phyloP scores from a whole-genome alignment of 2,797 vertebrate species.

The Chelon labrosus region DNA sequence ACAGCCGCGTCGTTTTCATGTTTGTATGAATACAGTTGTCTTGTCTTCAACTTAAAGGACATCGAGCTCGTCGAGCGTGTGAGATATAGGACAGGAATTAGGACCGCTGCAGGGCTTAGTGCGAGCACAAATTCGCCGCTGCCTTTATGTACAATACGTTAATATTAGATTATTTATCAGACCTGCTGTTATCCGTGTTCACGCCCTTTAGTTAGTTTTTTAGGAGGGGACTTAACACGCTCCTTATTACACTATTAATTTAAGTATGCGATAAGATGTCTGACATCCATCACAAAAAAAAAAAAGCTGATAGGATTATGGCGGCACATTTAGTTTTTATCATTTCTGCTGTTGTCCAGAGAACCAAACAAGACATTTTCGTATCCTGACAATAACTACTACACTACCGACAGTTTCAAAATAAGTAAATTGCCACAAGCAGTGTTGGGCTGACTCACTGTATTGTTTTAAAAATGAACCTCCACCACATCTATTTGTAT shows the following conservation, averaged over 20 bases:
- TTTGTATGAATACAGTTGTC: background rate
- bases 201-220: background rate
- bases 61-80: background rate
- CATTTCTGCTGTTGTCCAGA: no score
- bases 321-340: no score
- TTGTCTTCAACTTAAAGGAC: background rate
- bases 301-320: no score
- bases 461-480: no score
- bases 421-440: no score
- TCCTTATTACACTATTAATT: background rate
- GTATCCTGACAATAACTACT: no score
- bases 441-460: no score
- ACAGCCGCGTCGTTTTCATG: fast-evolving
- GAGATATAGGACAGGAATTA: fast-evolving
- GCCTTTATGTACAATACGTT: background rate
- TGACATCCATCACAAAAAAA: no score
- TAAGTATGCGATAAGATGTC: no score
- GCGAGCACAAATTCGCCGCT: conserved; percentile 2
- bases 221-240: background rate
- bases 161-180: background rate
- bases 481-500: no score
- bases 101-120: background rate
- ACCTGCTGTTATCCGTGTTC: fast-evolving
- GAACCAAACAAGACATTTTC: no score
- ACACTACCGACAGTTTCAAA: no score